Base-by-base conservation (phyloP, 2,888 invertebrate species). In the Cephalotes varians region DNA sequence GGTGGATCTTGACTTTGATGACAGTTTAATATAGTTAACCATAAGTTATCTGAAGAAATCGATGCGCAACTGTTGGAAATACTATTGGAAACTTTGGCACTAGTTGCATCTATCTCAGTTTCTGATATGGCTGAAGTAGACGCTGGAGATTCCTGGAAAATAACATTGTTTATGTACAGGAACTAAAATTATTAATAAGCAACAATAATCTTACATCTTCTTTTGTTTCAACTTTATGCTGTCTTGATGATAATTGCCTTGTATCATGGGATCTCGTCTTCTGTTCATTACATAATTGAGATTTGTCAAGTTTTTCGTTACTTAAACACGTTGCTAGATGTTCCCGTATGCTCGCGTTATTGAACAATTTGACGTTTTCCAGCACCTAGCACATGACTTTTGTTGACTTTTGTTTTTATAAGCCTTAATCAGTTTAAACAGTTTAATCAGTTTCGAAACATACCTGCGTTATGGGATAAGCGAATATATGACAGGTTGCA, bases 1-100 rank as follows among this genome's bases (percentile, higher is more conserved):
- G 96, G 96, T 18, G 97, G 97, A 94, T 97, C 97, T 85, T 96
- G 96, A 67, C 96, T 97, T 54, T 96, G 96, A 91, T 97, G 97
- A 88, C 96, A 97, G 49, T 96, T 95, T 21, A 97, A 95, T 74
- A 96, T 95, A 82, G 96, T 96, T 88, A 96, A 96, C 95, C 97
- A 95, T 71, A 97, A 92, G 91, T 95, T 94, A 44, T 95, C 91
- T 0, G 95, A 94, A 85, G 95, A 95, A 90, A 95, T 96, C 71
- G 95, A 95, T 28, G 91, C 92, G 15, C 92, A 91, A 58, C 93
- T 94, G n/a, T 94, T 94, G 37, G 94, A 94, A 6, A 92, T 92
- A 83, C 93, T n/a, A n/a, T n/a, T n/a, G n/a, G n/a, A n/a, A n/a
- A n/a, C 94, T 91, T 85, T 83, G 37, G 60, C 49, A 94, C 95